Evolutionary conservation across 2,113 vertebrate species (phyloP).

Genomic region (Carlito syrichta): DNA sequence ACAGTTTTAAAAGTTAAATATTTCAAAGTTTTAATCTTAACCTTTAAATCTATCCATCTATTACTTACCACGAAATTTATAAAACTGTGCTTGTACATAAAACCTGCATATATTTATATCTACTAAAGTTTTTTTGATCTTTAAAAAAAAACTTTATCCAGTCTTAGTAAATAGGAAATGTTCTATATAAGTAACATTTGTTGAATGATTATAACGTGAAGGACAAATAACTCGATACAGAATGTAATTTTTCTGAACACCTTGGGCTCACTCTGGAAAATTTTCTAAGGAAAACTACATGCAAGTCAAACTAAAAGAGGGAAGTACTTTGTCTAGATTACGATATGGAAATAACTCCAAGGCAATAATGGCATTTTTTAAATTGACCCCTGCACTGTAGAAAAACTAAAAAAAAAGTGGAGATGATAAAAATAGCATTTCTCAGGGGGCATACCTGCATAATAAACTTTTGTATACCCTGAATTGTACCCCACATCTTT

Average conservation of each 20-base stretch:
- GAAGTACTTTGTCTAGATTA: not conserved
- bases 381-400: not conserved
- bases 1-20: not conserved
- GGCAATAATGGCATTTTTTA: not conserved
- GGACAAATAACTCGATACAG: not conserved
- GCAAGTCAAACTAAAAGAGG: not conserved
- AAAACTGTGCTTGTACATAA: not conserved
- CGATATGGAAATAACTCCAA: not conserved
- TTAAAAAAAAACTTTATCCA: not conserved
- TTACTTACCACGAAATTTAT: not conserved
- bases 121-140: not conserved
- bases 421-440: not conserved
- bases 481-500: too few species aligned
- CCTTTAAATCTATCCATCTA: not conserved
- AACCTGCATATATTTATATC: not conserved
- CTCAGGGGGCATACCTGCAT: too few species aligned
- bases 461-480: too few species aligned
- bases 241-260: not conserved
- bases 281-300: not conserved
- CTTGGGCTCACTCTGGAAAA: not conserved
- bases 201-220: not conserved
- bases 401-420: not conserved
- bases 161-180: not conserved
- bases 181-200: not conserved
- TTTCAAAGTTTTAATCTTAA: not conserved